A percentile compares a stretch with the other conserved stretches of the same genome.
Evolutionary conservation across 2,113 vertebrate species (phyloP).

Genomic region (Macquaria ambigua): DNA sequence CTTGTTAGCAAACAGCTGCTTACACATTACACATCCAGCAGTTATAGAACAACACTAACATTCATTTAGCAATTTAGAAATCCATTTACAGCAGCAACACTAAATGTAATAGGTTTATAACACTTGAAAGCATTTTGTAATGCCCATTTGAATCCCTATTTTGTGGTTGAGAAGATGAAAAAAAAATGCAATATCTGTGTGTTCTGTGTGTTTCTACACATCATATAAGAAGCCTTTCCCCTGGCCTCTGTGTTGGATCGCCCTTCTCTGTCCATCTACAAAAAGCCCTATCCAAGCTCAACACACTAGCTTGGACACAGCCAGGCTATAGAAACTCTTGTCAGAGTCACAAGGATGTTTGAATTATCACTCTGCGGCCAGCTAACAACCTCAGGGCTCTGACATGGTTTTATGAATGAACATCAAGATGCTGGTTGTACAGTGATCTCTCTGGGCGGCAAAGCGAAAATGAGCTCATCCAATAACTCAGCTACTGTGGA

Average conservation of each 20-base stretch:
- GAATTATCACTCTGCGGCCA: conserved; percentile 34
- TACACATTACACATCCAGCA: background rate
- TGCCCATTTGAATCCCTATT: background rate
- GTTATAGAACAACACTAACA: background rate
- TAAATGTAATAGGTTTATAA: too few relatives aligned
- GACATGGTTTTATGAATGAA: conserved; percentile 75
- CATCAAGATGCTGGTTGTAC: conserved; percentile 46
- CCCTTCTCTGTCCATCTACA: background rate
- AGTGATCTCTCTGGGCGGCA: conserved; percentile 46
- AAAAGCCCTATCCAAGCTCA: background rate
- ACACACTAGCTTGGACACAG: background rate
- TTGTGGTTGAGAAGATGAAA: background rate
- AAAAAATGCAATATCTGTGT: background rate
- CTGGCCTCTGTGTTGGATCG: background rate
- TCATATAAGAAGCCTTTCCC: background rate
- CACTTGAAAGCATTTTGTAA: background rate
- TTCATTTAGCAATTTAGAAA: background rate
- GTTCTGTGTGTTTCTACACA: background rate
- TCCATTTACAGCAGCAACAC: background rate
- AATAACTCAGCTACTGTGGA: conserved; percentile 78
- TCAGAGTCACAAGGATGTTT: conserved; percentile 30
- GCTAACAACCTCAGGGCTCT: conserved; percentile 34
- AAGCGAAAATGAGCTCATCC: conserved; percentile 73
- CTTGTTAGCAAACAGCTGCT: background rate
- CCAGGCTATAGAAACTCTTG: conserved; percentile 26